Base-by-base conservation (phyloP, 1,140 invertebrate species). In the Brachionus asplanchnoidis region DNA sequence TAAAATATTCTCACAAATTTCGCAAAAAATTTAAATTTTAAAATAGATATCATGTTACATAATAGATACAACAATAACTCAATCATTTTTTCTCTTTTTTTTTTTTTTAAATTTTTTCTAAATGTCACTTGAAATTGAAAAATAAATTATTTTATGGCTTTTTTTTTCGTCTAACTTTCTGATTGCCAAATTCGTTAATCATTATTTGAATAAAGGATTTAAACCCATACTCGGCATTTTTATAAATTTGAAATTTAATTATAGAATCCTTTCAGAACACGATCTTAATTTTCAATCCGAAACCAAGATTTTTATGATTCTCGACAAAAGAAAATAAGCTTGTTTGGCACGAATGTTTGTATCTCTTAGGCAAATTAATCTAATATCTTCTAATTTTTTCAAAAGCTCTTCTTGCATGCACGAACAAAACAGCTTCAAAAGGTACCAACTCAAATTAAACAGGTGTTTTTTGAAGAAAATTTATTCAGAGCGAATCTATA, bases 41-140 rank as follows among this genome's bases (percentile, higher is more conserved):
- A 73, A 73, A 73, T 73, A 73, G 68, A 73, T 73, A 73, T 40
- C 40, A 60, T 23, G 40, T 73, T 73, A 73, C 68, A 73, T 73
- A 73, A 73, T 36, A 73, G 23, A 32, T 68, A 68, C 20, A 68
- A 56, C 53, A 56, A 56, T 17, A 56, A 56, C 32, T 68, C 65
- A 68, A 68, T 32, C 14, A 68, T 68, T 68, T 26, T 68, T 32
- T 12, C n/a, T 68, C 32, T 68, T 68, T 68, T 68, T 32, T 68
- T 68, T 32, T 68, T 32, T 12, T 68, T n/a, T n/a, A 68, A 66
- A 12, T 66, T 32, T 32, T 40, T 68, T 68, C n/a, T 68, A 32
- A 32, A 32, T 28, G 66, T 40, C 32, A 68, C n/a, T 28, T 28
- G 26, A 32, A 32, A 32, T 68, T 68, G n/a, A 17, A 68, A 68